Base-by-base conservation (phyloP, 2,113 vertebrate genomes). In the Lynx canadensis region DNA sequence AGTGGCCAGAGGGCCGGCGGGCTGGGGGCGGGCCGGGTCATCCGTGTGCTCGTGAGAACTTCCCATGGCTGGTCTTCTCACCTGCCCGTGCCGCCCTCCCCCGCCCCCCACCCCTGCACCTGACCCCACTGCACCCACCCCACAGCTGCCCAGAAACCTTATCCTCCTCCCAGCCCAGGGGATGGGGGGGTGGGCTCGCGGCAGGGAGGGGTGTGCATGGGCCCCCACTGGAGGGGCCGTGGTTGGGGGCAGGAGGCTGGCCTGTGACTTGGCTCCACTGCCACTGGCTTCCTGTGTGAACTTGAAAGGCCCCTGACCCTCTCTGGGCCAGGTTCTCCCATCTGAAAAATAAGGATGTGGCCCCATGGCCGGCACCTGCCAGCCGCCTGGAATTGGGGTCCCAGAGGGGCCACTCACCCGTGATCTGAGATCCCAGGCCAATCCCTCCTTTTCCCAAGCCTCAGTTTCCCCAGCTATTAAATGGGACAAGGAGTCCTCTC, bases 61-160 rank as follows among this genome's bases (percentile, higher is more conserved):
- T 95, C 95, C 97, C 1, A 0, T 45, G 55, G 95, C 95, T 94
- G 93, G 98, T 92, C 98, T 99, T 99, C 99, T 99, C 99, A 99
- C 99, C 99, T 99, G 98, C 97, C 80, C 84, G 16, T 0, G 21
- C n/a, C 0, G 15, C 48, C 21, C 41, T 91, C 52, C 45, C 93
- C 60, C 29, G 4, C 18, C 3, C 1, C 11, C 87, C 1, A 0
- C 2, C 63, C 78, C 71, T 45, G 14, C 16, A 91, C 89, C 97
- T 55, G 69, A 80, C 80, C 89, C 66, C 71, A 23, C 48, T 0
- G 9, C 9, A 29, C 38, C 57, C 52, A 5, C 10, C 41, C 57
- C 38, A 10, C 48, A 83, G 79, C 86, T 69, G 57, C 16, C 27
- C 78, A 57, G 97, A 96, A 96, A 95, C 55, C 45, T 41, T 68